Conservation (phyloP, 1,140 invertebrate genomes). For the Stegodyphus dumicola region DNA sequence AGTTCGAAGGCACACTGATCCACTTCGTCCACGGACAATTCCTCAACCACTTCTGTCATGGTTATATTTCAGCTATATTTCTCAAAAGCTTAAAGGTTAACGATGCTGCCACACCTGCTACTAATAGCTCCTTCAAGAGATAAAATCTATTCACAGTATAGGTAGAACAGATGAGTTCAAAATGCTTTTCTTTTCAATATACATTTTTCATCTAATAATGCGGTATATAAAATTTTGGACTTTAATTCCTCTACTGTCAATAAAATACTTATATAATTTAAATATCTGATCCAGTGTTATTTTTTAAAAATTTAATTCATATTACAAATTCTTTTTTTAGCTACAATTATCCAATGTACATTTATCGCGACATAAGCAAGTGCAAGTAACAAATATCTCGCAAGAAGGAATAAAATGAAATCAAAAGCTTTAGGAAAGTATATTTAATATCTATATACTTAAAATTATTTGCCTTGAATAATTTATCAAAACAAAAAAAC, state of each 20-base stretch:
- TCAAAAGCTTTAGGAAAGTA: too few species aligned
- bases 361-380: too few species aligned
- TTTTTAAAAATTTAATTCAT: too few species aligned
- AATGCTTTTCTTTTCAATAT: background rate
- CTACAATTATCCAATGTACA: too few species aligned
- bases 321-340: too few species aligned
- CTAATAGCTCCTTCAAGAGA: background rate
- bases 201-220: background rate
- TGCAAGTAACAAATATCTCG: too few species aligned
- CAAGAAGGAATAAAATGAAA: too few species aligned
- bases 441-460: too few species aligned
- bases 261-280: too few species aligned
- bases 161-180: background rate
- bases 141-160: background rate
- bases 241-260: background rate
- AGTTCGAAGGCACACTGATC: conserved; percentile 62
- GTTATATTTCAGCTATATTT: background rate
- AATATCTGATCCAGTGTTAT: too few species aligned
- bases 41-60: background rate
- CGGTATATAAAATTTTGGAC: background rate
- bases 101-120: background rate
- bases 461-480: too few species aligned
- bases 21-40: background rate
- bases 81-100: background rate
- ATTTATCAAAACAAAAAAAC: too few species aligned